Conservation (phyloP, 2,113 vertebrate genomes). For the Jacana jacana region DNA sequence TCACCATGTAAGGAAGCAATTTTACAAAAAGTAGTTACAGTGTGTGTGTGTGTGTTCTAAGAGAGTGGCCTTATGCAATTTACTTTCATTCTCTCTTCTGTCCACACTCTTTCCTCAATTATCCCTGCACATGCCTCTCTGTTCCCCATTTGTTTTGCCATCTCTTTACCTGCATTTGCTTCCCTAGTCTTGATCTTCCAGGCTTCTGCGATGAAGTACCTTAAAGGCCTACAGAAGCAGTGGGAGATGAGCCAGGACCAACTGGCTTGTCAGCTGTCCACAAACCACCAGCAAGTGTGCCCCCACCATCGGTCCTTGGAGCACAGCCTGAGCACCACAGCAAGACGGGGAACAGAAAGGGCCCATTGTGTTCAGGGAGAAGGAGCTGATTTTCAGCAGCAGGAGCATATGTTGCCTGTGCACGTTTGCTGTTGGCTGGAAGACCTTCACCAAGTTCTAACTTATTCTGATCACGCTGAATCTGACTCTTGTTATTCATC, state of each 20-base stretch:
- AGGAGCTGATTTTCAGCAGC: background rate
- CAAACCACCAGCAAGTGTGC: background rate
- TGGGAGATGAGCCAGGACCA: constrained; percentile 21
- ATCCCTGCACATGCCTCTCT: background rate
- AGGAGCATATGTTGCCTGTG: background rate
- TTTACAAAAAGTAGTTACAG: background rate
- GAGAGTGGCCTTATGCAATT: background rate
- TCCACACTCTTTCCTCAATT: background rate
- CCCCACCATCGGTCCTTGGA: background rate
- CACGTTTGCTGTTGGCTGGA: background rate
- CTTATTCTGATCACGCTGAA: background rate
- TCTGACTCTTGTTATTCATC: background rate
- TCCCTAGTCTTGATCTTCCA: constrained; percentile 40
- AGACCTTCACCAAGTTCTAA: background rate
- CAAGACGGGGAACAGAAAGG: background rate
- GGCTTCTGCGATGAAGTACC: constrained; percentile 11
- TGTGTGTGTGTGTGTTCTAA: background rate
- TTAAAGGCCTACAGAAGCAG: constrained; percentile 24
- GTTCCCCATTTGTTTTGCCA: background rate
- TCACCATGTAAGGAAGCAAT: background rate
- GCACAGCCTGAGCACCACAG: background rate
- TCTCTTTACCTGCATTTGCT: background rate
- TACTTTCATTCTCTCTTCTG: background rate
- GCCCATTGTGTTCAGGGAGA: background rate
- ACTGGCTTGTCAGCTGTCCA: constrained; percentile 24